These are phyloP conservation scores for Melanaphis sacchari DNA, from an alignment of 1,140 invertebrate genomes.

Conservation along the genomic window DNA sequence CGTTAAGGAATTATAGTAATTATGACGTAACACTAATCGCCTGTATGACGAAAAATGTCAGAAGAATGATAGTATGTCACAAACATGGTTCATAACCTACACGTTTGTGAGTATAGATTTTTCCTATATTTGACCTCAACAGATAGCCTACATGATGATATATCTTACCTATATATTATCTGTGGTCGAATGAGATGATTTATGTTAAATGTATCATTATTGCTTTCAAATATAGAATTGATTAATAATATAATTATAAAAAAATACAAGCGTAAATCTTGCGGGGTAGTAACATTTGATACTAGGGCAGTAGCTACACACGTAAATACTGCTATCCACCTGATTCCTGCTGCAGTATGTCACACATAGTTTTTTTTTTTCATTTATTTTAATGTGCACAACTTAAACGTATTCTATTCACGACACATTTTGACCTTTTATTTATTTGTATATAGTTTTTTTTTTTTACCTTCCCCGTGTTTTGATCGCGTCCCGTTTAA, in stretches of 20 bases:
- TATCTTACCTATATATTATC: neutral
- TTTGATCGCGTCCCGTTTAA: neutral
- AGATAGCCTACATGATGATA: neutral
- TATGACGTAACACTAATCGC: too few relatives aligned
- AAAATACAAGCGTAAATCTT: neutral
- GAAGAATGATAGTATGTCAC: neutral
- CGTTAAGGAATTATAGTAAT: too few relatives aligned
- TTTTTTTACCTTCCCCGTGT: constrained; percentile 3
- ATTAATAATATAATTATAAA: constrained; percentile 6
- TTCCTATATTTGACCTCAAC: neutral
- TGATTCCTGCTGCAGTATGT: neutral
- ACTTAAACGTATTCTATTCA: neutral
- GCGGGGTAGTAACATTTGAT: neutral
- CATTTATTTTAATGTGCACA: neutral
- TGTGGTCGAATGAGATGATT: neutral
- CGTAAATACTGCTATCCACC: neutral
- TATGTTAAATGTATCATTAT: neutral
- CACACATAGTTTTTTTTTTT: neutral
- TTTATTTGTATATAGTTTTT: neutral
- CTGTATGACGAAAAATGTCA: neutral
- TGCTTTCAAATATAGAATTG: neutral
- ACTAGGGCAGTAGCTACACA: neutral
- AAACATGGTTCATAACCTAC: neutral
- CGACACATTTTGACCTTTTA: constrained; percentile 12
- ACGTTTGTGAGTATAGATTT: neutral